These are phyloP conservation scores for Chionoecetes opilio DNA, from an alignment of 1,140 invertebrate species.

Conservation along the genomic window DNA sequence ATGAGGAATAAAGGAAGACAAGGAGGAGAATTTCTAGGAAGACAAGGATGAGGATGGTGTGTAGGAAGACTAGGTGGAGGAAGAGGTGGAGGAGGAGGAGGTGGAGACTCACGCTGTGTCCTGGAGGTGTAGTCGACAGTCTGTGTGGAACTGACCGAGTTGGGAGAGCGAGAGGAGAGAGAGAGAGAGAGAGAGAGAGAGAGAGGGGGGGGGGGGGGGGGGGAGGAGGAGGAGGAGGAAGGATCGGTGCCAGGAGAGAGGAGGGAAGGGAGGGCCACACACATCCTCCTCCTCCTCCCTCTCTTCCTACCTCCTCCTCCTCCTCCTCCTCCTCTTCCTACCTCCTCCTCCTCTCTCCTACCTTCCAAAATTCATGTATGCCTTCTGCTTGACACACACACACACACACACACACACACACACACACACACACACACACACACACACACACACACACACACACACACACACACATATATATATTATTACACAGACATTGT, in stretches of 20 bases:
- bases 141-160: not conserved
- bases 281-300: not conserved
- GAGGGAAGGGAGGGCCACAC: not conserved
- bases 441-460: not conserved
- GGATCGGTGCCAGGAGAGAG: no score
- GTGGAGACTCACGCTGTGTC: conserved; percentile 14
- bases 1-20: not conserved
- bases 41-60: not conserved
- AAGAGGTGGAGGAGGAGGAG: conserved; percentile 1
- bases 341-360: no score
- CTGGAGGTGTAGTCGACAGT: not conserved
- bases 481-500: not conserved
- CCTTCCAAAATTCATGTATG: not conserved
- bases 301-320: not conserved
- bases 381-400: not conserved
- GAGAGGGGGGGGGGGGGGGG: not conserved
- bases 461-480: not conserved
- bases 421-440: not conserved
- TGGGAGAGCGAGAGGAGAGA: not conserved
- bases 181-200: no score
- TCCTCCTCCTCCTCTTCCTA: not conserved
- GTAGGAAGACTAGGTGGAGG: not conserved
- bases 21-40: not conserved
- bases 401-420: not conserved
- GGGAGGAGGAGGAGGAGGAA: no score